Base-by-base conservation (phyloP, 2,113 vertebrate genomes). In the Macrotis lagotis region DNA sequence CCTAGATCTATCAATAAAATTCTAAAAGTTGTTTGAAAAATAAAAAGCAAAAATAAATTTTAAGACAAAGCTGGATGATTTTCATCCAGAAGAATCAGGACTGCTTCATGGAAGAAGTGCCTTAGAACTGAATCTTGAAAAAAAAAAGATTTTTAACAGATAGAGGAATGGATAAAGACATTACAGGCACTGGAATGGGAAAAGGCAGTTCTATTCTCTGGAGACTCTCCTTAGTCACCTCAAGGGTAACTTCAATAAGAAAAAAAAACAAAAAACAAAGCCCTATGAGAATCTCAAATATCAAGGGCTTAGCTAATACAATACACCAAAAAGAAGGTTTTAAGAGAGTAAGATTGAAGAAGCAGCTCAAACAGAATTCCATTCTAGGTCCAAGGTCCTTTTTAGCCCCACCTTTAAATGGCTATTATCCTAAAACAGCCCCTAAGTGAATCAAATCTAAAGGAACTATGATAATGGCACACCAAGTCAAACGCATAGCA, bases 271-370 rank as follows among this genome's bases (percentile, higher is more conserved):
- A 4, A 37, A 31, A 66, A 31, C 0, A 89, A 5, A 90, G 89
- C 24, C 37, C 6, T 37, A 0, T 55, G 31, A 48, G 88, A 90
- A 59, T n/a, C 66, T 94, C 52, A 90, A 48, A 47, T 92, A 22
- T 24, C 22, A n/a, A 44, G 12, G 48, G 10, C 90, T 51, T 49
- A 37, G 31, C 50, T 91, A 59, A 44, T 14, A 74, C 37, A 50
- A 1, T 51, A 50, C 16, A 89, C 31, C 28, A 74, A 25, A 3
- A 90, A 53, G 37, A 50, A 92, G 48, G 55, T 88, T 88, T 94
- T n/a, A 66, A 37, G 26, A 95, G n/a, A 93, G 25, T 51, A 0
- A 92, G n/a, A 90, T 88, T 44, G 89, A 26, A 93, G 53, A 93
- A 48, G 44, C 47, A 88, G 51, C 91, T 14, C 47, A 91, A 93